These are phyloP conservation scores for Cherax destructor DNA, from an alignment of 1,140 invertebrate species.

Conservation along the genomic window DNA sequence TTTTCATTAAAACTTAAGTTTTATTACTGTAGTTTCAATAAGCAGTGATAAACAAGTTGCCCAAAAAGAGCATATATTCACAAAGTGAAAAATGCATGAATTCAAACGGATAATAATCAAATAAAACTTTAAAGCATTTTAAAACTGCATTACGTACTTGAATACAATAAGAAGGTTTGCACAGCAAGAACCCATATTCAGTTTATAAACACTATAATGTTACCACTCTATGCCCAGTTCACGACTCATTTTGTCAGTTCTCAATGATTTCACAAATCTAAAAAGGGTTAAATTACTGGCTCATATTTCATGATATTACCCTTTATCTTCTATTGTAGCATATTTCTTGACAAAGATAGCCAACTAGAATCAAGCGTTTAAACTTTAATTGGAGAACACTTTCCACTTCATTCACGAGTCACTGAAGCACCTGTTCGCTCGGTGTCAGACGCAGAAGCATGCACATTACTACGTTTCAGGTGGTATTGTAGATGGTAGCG, in stretches of 20 bases:
- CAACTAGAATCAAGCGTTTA: background rate
- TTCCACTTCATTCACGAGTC: background rate
- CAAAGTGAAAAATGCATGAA: background rate
- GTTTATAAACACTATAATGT: background rate
- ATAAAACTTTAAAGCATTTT: background rate
- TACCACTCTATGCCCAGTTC: background rate
- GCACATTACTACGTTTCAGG: constrained; percentile 48
- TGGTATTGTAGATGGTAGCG: constrained; percentile 72
- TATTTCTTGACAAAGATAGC: background rate
- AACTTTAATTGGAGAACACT: background rate
- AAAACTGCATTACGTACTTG: background rate
- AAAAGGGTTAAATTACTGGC: background rate
- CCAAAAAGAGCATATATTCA: background rate
- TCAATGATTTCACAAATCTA: background rate
- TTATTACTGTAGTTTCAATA: background rate
- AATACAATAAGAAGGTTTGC: background rate
- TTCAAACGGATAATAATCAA: background rate
- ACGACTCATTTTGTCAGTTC: background rate
- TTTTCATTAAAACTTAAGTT: background rate
- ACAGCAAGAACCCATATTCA: too few species aligned
- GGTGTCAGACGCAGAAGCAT: constrained; percentile 29
- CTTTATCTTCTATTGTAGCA: background rate
- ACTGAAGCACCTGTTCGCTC: background rate
- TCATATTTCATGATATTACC: background rate
- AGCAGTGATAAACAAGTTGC: background rate